These are phyloP conservation scores for Amblyopsis rosae DNA, from an alignment of 2,113 vertebrate genomes.

Conservation along the genomic window DNA sequence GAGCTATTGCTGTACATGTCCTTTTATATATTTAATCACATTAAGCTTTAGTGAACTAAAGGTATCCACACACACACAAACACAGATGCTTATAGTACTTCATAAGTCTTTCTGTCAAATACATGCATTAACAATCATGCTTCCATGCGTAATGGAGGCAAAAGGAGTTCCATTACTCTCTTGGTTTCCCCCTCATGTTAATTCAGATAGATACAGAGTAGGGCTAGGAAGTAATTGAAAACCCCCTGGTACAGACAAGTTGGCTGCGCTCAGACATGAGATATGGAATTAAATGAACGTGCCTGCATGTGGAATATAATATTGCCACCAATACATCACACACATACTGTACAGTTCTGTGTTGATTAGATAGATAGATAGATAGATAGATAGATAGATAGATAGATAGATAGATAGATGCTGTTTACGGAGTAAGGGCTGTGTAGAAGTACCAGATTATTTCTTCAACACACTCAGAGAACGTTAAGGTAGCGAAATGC, in stretches of 20 bases:
- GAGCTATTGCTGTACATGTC: too few species aligned
- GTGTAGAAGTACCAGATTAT: too few species aligned
- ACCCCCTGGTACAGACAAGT: conserved; percentile 29
- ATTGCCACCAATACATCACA: background rate
- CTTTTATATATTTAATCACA: too few species aligned
- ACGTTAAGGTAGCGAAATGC: too few species aligned
- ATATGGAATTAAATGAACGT: conserved; percentile 31
- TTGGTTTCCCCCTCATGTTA: conserved; percentile 36
- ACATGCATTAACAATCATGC: conserved; percentile 17
- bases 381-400: too few species aligned
- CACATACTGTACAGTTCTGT: too few species aligned
- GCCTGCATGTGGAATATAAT: conserved; percentile 25
- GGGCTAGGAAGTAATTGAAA: conserved; percentile 63
- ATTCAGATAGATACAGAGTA: conserved; percentile 39
- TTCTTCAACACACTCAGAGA: too few species aligned
- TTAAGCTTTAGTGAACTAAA: too few species aligned
- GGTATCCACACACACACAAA: background rate
- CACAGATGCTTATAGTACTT: background rate
- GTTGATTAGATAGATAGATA: too few species aligned
- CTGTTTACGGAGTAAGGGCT: too few species aligned
- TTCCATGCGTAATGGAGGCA: conserved; percentile 20
- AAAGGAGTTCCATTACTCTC: conserved; percentile 50
- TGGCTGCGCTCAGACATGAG: conserved; percentile 19
- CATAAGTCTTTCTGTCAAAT: background rate
- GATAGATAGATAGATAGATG: too few species aligned